Evolutionary conservation across 1,140 invertebrate species (phyloP).

Genomic region (Microplitis demolitor): DNA sequence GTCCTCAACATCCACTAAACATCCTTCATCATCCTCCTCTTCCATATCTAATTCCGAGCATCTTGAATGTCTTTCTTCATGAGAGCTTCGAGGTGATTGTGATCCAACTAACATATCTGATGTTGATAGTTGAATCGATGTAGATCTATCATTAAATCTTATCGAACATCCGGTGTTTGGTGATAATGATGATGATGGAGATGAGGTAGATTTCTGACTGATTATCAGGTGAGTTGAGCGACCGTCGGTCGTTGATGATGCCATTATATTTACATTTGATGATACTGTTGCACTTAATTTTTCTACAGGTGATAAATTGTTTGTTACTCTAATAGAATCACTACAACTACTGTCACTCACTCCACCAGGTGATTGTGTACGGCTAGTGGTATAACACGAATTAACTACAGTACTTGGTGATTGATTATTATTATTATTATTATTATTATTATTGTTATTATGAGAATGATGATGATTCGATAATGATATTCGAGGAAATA

Average conservation of each 20-base stretch:
- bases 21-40: conserved; percentile 49
- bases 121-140: neutral
- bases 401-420: too few species aligned
- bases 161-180: neutral
- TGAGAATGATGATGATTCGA: too few species aligned
- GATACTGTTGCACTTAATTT: too few species aligned
- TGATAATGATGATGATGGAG: conserved; percentile 3
- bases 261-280: neutral
- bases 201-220: neutral
- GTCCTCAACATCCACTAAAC: conserved; percentile 56
- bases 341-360: conserved; percentile 2
- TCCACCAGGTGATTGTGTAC: conserved; percentile 2
- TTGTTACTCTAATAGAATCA: neutral
- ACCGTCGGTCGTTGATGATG: conserved; percentile 1
- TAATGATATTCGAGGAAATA: too few species aligned
- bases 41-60: conserved; percentile 50
- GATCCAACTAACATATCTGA: conserved; percentile 19
- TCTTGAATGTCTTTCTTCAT: conserved; percentile 44
- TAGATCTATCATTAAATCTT: too few species aligned
- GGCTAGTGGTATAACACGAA: neutral
- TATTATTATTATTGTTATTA: neutral
- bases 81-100: conserved; percentile 46
- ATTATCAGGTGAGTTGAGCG: conserved; percentile 20
- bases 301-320: too few species aligned
- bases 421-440: too few species aligned